Base-by-base conservation (phyloP, 2,888 invertebrate genomes). In the Eudemis profundana region DNA sequence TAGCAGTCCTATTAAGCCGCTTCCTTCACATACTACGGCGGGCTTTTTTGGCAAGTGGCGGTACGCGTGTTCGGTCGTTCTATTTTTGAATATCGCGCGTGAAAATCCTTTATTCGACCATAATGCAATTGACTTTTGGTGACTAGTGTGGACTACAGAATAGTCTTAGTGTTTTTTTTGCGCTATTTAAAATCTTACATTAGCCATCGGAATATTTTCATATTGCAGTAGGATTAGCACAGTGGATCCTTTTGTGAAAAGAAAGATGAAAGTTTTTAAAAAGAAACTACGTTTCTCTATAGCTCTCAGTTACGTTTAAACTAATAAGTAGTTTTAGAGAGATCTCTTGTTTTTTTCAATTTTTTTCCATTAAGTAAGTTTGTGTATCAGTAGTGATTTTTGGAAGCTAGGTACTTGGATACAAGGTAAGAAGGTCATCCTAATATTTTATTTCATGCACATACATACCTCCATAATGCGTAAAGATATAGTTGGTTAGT, bases 241-340 rank as follows among this genome's bases (percentile, higher is more conserved):
- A 74, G 91, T 90, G 90, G 87, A 87, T 86, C 85, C 85, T 40
- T 86, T 88, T 77, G 84, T 90, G 76, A 90, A 84, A 70, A 88
- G 85, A 83, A 92, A 90, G 74, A 92, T 92, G 91, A 91, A 90
- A 91, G 77, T 90, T 76, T 92, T 92, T 69, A 92, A 92, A 78
- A 92, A 92, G 77, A 92, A 92, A 70, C 74, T 92, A 10, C 87
- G 91, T 73, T 92, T 92, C 77, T 91, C 91, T 56, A 91, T 92
- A 92, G 79, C 77, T 70, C 79, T 71, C 12, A 72, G 75, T 72
- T 76, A 71, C 68, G 72, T 76, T 67, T 82, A 76, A 75, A 61
- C 40, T 65, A 68, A 62, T 71, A 69, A 44, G 42, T 53, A 8
- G 10, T 33, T 8, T 12, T n/a, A n/a, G n/a, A n/a, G n/a, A n/a